Evolutionary conservation across 2,113 vertebrate genomes (phyloP), one percentile per base, ranked within the genome.

Genomic region (Lagenorhynchus albirostris): DNA sequence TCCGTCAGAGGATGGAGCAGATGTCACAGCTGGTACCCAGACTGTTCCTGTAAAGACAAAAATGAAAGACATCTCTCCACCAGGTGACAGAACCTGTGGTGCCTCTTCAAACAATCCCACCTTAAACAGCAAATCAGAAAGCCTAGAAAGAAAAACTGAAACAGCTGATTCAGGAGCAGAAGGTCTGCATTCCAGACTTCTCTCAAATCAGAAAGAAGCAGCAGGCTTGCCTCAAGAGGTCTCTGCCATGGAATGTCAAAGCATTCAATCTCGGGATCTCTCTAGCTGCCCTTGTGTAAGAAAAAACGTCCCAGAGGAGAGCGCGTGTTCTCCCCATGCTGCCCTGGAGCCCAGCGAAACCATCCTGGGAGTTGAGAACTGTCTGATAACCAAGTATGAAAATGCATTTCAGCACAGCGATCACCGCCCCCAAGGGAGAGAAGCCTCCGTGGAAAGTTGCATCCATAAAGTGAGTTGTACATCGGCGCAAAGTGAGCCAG

Each of bases 91-190:
- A 68, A 55, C 82, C 85, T 94, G 62, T 67, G 94, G 71, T 88
- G 15, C 97, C 93, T 96, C 97, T 76, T 93, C 97, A 74, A 41
- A 71, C 65, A 93, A 8, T 36, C 6, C 77, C 4, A 0, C 0
- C 50, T 92, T 92, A 89, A 84, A 81, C 77, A 83, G 60, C 97
- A 93, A 89, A 93, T 92, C 4, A 6, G 94, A 41, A 68, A 98
- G 55, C 89, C 76, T 65, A 13, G 70, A 85, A 53, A 89, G 53
- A n/a, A n/a, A 50, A 47, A 41, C 53, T 4, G 8, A 94, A 88
- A 60, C 44, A 38, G 26, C 83, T 76, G 83, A 62, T 85, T 90
- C 70, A 44, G 77, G 70, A 77, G 62, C 33, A 53, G 88, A 70
- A 70, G 47, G 55, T 62, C 31, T 74, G 41, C 88, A 76, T 94